Evolutionary conservation across 2,888 invertebrate genomes (phyloP).

Genomic region (Zygaena filipendulae): DNA sequence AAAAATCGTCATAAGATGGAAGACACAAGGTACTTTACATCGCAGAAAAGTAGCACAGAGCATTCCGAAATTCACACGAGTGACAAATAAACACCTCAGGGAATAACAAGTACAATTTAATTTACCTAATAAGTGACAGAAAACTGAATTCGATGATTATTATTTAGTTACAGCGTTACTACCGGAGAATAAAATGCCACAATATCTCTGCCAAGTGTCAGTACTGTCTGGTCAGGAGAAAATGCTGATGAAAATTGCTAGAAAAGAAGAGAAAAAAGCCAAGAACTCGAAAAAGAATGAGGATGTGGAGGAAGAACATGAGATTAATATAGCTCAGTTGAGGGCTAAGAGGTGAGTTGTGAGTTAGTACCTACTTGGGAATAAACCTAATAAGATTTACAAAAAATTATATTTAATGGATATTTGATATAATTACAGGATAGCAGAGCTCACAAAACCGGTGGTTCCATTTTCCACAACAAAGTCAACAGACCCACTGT

Average conservation of each 20-base stretch:
- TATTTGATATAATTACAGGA: no score
- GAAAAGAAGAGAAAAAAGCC: conserved; percentile 87
- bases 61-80: no score
- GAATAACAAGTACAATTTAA: no score
- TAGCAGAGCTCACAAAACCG: conserved; percentile 53
- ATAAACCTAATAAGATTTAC: not conserved
- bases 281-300: conserved; percentile 45
- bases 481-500: conserved; percentile 36
- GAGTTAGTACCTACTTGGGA: no score
- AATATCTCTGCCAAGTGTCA: conserved; percentile 82
- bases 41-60: no score
- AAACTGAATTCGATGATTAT: no score
- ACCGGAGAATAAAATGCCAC: conserved; percentile 68
- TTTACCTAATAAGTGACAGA: no score
- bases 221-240: conserved; percentile 88
- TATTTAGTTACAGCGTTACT: conserved; percentile 36
- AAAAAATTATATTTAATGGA: no score
- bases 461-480: conserved; percentile 57
- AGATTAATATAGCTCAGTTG: conserved; percentile 62
- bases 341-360: conserved; percentile 69
- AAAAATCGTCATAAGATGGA: no score
- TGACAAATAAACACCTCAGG: no score
- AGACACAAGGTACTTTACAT: not conserved
- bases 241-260: conserved; percentile 76
- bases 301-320: conserved; percentile 56